Evolutionary conservation across 2,113 vertebrate species (phyloP).

Genomic region (Drymodes brunneopygia): DNA sequence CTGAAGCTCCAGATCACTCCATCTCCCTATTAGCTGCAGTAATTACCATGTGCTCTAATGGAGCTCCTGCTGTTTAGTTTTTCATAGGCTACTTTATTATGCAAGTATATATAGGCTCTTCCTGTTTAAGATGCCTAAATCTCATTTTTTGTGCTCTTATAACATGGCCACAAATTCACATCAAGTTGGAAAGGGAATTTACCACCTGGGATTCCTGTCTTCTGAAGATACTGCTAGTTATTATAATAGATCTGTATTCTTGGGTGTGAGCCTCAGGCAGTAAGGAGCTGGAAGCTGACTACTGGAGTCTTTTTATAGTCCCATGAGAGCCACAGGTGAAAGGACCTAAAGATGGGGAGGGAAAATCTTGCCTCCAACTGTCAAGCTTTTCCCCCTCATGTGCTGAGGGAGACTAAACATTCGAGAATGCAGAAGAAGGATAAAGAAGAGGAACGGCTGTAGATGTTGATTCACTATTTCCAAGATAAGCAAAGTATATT

Average conservation of each 20-base stretch:
- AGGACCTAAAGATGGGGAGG: not conserved
- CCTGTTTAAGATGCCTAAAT: not conserved
- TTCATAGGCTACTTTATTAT: conserved; percentile 6
- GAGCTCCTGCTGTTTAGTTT: conserved; percentile 1
- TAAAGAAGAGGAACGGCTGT: not conserved
- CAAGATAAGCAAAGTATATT: not conserved
- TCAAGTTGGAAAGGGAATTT: conserved; percentile 1
- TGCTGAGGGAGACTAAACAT: not conserved
- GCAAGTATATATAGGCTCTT: not conserved
- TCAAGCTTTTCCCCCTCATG: not conserved
- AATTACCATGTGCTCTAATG: not conserved
- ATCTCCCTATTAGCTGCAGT: not conserved
- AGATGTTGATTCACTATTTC: not conserved
- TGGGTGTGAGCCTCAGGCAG: not conserved
- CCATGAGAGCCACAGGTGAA: not conserved
- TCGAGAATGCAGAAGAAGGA: not conserved
- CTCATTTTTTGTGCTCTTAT: not conserved
- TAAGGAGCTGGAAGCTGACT: not conserved
- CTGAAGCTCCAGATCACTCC: not conserved
- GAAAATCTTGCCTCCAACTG: not conserved
- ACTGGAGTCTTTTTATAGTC: not conserved
- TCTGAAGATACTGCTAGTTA: not conserved
- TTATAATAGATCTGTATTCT: not conserved
- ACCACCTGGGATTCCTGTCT: not conserved
- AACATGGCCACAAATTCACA: conserved; percentile 5